Conservation (phyloP, 2,888 invertebrate genomes). For the Ferrisia virgata region DNA sequence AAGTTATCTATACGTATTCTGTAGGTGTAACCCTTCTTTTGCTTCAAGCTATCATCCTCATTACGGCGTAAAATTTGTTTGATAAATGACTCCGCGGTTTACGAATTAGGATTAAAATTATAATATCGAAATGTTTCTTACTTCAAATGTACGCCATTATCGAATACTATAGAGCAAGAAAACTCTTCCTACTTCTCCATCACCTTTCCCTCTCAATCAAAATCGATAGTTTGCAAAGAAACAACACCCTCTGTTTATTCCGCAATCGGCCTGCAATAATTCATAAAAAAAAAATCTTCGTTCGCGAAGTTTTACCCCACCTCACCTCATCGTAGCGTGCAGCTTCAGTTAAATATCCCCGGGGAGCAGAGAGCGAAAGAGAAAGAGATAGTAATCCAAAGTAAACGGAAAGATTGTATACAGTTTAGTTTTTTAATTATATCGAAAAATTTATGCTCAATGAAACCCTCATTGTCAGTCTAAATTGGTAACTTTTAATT, state of each 20-base stretch:
- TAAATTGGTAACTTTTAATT: constrained; percentile 30
- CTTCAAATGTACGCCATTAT: not conserved
- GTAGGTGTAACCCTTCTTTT: no score
- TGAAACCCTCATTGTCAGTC: constrained; percentile 8
- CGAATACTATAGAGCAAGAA: not conserved
- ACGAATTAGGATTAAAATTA: not conserved
- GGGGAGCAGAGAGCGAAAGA: not conserved
- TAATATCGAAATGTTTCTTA: not conserved
- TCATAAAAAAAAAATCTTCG: not conserved
- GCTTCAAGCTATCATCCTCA: no score
- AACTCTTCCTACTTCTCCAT: no score
- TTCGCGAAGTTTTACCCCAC: no score
- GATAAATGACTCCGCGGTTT: not conserved
- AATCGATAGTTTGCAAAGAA: not conserved
- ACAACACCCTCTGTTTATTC: not conserved
- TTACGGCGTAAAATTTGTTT: not conserved
- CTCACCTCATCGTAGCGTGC: not conserved
- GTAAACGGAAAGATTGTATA: constrained; percentile 13
- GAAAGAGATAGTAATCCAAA: not conserved
- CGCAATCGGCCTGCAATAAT: not conserved
- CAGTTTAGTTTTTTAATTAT: constrained; percentile 19
- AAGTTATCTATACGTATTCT: not conserved
- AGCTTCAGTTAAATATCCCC: not conserved
- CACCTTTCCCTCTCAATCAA: not conserved
- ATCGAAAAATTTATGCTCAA: constrained; percentile 23